These are phyloP conservation scores for Allophyes oxyacanthae DNA, from an alignment of 2,888 invertebrate species.

Conservation along the genomic window DNA sequence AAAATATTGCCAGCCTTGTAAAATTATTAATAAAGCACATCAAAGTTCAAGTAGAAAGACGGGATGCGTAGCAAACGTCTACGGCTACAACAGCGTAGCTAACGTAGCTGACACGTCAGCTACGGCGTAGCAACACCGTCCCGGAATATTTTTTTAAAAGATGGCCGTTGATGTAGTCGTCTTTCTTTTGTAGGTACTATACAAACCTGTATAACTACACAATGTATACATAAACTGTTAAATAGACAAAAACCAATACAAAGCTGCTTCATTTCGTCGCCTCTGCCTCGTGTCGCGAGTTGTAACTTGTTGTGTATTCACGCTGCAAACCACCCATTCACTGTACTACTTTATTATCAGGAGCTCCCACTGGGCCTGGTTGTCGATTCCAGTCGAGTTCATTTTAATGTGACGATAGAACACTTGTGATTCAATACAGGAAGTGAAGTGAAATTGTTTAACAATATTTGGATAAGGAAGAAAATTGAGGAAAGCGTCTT, in stretches of 20 bases:
- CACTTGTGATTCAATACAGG: neutral
- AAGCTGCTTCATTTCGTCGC: neutral
- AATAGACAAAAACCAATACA: too few relatives aligned
- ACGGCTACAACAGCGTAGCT: constrained; percentile 18
- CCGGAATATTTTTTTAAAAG: too few relatives aligned
- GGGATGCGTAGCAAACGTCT: neutral
- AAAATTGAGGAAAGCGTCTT: too few relatives aligned
- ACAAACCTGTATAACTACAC: too few relatives aligned
- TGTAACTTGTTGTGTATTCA: constrained; percentile 30
- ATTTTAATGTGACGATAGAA: constrained; percentile 26
- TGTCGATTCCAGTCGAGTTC: constrained; percentile 31
- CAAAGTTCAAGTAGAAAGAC: neutral
- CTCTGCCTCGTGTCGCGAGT: constrained; percentile 14
- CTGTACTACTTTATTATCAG: constrained; percentile 28
- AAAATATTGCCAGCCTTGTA: too few relatives aligned
- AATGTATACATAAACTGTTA: too few relatives aligned
- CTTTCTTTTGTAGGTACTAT: too few relatives aligned
- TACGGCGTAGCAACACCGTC: constrained; percentile 29
- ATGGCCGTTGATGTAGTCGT: too few relatives aligned
- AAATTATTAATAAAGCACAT: too few relatives aligned
- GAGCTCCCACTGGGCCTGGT: constrained; percentile 2
- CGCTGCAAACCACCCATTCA: constrained; percentile 20
- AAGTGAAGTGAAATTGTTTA: too few relatives aligned
- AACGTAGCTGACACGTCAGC: constrained; percentile 10
- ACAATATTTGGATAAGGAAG: too few relatives aligned